These are phyloP conservation scores for Drosophila longiperda DNA, from an alignment of 2,888 invertebrate species.

Conservation along the genomic window DNA sequence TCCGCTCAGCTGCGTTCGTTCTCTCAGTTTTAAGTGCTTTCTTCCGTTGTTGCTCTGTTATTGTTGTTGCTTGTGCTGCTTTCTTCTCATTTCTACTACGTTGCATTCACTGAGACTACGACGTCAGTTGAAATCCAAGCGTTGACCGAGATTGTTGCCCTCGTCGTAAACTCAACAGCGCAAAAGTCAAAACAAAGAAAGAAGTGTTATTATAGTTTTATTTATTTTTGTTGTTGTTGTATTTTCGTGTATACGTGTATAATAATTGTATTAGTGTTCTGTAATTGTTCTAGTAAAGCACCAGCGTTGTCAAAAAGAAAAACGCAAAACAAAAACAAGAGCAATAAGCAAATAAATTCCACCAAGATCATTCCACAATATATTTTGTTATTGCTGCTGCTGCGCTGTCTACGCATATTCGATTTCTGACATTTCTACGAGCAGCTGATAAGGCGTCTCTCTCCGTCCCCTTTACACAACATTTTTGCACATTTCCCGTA, in stretches of 20 bases:
- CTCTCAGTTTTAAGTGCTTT: conserved; percentile 42
- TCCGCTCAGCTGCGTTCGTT: conserved; percentile 48
- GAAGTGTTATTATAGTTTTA: conserved; percentile 25
- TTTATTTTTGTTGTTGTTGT: conserved; percentile 20
- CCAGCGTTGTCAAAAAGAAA: conserved; percentile 35
- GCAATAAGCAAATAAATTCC: conserved; percentile 4
- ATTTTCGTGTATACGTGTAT: conserved; percentile 7
- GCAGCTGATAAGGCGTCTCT: conserved; percentile 46
- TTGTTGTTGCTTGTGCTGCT: conserved; percentile 44
- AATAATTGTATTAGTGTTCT: conserved; percentile 1
- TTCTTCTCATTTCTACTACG: conserved; percentile 70
- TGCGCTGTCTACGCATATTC: conserved; percentile 37
- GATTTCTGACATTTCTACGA: conserved; percentile 43
- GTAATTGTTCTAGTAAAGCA: conserved; percentile 35
- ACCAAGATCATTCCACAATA: conserved; percentile 49
- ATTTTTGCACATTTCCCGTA: conserved; percentile 31
- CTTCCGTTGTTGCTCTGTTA: conserved; percentile 15
- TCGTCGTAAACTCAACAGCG: conserved; percentile 29
- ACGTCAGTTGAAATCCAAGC: conserved; percentile 77
- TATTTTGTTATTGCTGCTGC: conserved; percentile 12
- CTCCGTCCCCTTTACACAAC: background rate
- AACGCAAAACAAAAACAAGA: conserved; percentile 19
- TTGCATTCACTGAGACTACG: conserved; percentile 61
- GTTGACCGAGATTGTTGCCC: conserved; percentile 78
- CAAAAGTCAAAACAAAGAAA: conserved; percentile 19